Evolutionary conservation across 2,888 invertebrate species (phyloP), one percentile per base, ranked within the genome.

Genomic region (Euplagia quadripunctaria): DNA sequence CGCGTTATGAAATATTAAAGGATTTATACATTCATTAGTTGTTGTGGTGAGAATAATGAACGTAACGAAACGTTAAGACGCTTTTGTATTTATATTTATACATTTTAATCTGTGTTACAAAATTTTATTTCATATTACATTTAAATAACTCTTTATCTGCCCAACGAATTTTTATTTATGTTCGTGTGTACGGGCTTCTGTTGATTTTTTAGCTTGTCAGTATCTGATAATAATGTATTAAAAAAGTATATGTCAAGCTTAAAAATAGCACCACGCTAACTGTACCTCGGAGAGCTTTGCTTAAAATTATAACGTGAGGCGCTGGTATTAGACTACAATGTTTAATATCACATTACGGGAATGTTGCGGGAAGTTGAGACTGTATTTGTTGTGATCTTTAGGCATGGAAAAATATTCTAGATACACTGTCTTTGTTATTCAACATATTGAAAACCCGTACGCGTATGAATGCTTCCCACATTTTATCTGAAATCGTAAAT

Each of bases 11-110:
- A 70, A 52, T 42, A 70, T 64, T 46, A n/a, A 43, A 68, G 61
- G 31, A 68, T 67, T 70, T 64, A 55, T 20, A 70, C 31, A 64
- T 49, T 64, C 64, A 64, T 64, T 70, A 64, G 20, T 70, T 70
- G 16, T 16, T 49, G 71, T 70, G 42, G 42, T 42, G 49, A 52
- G 63, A 64, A 70, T 70, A 55, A 70, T 55, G 43, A 64, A 64
- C 11, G 31, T 43, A 41, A 55, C 31, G 43, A 64, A 64, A 64
- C n/a, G 8, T 43, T 52, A 46, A n/a, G 63, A 70, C 63, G 31
- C 31, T 31, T 31, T 61, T 31, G 20, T 58, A n/a, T n/a, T 55
- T 55, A 20, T 58, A 7, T 61, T 31, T 12, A 31, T 12, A 46
- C 6, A 46, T 46, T 46, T 46, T 31, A 31, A 31, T 31, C 1